Evolutionary conservation across 64 coral and sea anemone species (phyloP), one percentile per base, ranked within the genome.

Genomic region (Porites australiensis): DNA sequence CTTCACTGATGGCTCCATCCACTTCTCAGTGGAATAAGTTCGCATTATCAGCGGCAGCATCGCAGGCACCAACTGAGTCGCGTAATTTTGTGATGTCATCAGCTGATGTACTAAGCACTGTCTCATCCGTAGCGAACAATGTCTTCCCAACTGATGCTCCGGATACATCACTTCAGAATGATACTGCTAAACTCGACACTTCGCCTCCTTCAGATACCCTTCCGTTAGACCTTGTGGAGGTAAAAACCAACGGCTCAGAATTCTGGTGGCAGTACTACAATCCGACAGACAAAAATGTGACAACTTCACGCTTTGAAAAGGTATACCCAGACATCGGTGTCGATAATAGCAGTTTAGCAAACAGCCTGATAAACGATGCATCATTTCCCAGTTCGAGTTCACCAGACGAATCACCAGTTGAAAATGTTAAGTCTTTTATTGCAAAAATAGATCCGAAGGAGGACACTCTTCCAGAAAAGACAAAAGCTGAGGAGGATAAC

Each of bases 181-280:
- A 16, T n/a, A 83, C 60, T 10, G n/a, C 44, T 5, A n/a, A 65
- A 4, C 44, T 11, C 4, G 63, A 84, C 11, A 4, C 4, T 3
- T 6, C 46, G 22, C 44, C 2, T 19, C 19, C 49, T 18, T 5
- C 10, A 44, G 27, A 81, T 13, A 13, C 23, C 8, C 18, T 51
- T 19, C 8, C 81, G 15, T 84, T 63, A 51, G 48, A 84, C 3
- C 50, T 84, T 23, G 81, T 84, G 0, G 81, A 84, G 19, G 81
- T 84, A 2, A 84, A 84, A 68, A 84, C 81, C 5, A 84, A 84
- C 63, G 81, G 81, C 4, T 84, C 81, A 8, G 81, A 84, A 68
- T 84, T 84, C 44, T 84, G 81, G 81, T 84, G 81, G 81, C 81
- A 84, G 18, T 52, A 66, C 81, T 84, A 84, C 45, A 10, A 44